Base-by-base conservation (phyloP, 2,888 invertebrate species). In the Heliconius cydno region DNA sequence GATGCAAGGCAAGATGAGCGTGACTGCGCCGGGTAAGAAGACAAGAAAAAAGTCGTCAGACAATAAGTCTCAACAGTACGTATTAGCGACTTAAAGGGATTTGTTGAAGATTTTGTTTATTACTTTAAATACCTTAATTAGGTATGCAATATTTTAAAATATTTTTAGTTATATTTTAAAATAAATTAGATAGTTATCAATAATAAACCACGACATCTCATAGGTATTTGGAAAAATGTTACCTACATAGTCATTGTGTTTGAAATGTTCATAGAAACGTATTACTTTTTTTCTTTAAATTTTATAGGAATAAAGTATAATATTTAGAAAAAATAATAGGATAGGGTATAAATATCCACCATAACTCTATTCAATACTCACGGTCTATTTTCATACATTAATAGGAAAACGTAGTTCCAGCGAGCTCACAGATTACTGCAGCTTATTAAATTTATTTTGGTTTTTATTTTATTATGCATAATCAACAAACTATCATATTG, bases 1-100 rank as follows among this genome's bases (percentile, higher is more conserved):
- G 95, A 96, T 96, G 96, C 97, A 97, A 97, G 96, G 96, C 97
- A 97, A 97, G 97, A 97, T 97, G 97, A 97, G 97, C 96, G 96
- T 96, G 96, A 96, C 96, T 92, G 94, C 96, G 92, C 93, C 96
- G 91, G 95, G 94, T 93, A 96, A 96, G 93, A 97, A 97, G 95
- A 96, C 96, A 92, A 95, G 96, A 90, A 96, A 96, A 95, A 97
- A 97, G 95, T 95, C 94, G 95, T 95, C 94, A 88, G 97, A 97
- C 92, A 95, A 95, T 91, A 97, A 96, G 95, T 96, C 96, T 87
- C 96, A 96, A 95, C 96, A 96, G 93, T 95, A 94, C 92, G 95
- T 95, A 94, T 92, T 87, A 90, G 90, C 89, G 92, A 89, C 90
- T 90, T 65, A 87, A 89, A 90, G 88, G 88, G 88, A 88, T 88